Base-by-base conservation (phyloP, 2,113 vertebrate genomes). In the Seriola aureovittata region DNA sequence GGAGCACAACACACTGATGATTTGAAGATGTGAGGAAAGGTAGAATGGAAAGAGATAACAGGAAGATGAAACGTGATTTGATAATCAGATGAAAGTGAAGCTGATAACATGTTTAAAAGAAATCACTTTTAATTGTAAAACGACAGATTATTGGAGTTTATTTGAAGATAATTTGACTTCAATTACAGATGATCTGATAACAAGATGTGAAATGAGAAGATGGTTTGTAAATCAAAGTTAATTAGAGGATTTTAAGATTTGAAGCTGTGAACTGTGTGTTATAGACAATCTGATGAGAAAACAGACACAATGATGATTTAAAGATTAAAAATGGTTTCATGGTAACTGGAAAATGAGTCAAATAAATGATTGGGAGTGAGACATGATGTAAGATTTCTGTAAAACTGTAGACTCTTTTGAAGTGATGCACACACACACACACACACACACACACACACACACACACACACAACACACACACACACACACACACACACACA, bases 381-480 rank as follows among this genome's bases (percentile, higher is more conserved):
- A 62, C 6, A 8, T 32, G 11, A 59, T 13, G 25, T 46, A 13
- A 69, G 32, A 36, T 34, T 36, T 38, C 42, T 36, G 17, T 48
- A 36, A 62, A 60, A 32, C 17, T 34, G 40, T 3, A 58, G 34
- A 42, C 23, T 19, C 8, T 8, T n/a, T 57, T 40, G 21, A 40
- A 8, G 29, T 25, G 11, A 38, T 36, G 29, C 32, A 68, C 5
- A 1, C 34, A 5, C 34, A 54, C 9, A 78, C 54, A 36, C 4
- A 52, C 16, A 19, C 34, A 64, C 17, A n/a, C n/a, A n/a, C n/a
- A n/a, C n/a, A n/a, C n/a, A n/a, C n/a, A n/a, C n/a, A n/a, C n/a
- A n/a, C n/a, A 38, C 50, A 68, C 5, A 50, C n/a, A 69, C 42
- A 70, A 40, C 21, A 52, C 44, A 67, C 4, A 46, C 29, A 77